phyloP scores from a whole-genome alignment of 2,113 vertebrate genomes.

The Ceyx cyanopectus region DNA sequence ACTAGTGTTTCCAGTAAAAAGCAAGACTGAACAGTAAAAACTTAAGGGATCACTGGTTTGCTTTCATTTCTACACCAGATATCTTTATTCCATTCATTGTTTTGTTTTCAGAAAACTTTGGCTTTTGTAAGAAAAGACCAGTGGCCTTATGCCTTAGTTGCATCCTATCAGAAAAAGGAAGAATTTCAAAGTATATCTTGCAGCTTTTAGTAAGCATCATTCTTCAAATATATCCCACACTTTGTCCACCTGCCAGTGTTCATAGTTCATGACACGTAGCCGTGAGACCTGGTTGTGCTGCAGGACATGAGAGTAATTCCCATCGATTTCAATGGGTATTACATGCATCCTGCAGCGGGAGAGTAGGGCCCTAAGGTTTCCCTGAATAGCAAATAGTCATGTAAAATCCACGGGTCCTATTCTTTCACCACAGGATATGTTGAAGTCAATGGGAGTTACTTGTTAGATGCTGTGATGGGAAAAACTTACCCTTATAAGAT shows the following conservation, averaged over 20 bases:
- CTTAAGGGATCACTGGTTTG: neutral
- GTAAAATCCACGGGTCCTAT: conserved; percentile 44
- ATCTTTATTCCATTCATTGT: conserved; percentile 4
- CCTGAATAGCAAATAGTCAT: conserved; percentile 54
- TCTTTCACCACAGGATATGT: conserved; percentile 56
- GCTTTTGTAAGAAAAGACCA: neutral
- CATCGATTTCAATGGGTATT: conserved; percentile 57
- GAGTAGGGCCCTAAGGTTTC: conserved; percentile 50
- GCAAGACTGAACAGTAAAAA: neutral
- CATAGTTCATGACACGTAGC: neutral
- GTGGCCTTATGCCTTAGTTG: neutral
- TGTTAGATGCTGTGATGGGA: conserved; percentile 32
- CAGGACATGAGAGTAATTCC: conserved; percentile 51
- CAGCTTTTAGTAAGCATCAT: neutral
- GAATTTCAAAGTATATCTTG: neutral
- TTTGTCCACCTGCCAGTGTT: conserved; percentile 46
- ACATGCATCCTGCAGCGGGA: conserved; percentile 45
- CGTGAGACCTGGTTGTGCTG: conserved; percentile 50
- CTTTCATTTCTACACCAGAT: neutral
- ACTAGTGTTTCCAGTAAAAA: neutral
- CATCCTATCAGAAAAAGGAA: neutral
- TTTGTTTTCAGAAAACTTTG: neutral
- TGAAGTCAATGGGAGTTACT: conserved; percentile 54
- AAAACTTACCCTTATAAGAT: conserved; percentile 24
- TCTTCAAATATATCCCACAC: neutral